A percentile compares a stretch with the other conserved stretches of the same genome.
These are phyloP conservation scores for Nycticryphes semicollaris DNA, from an alignment of 2,113 vertebrate genomes.

Conservation along the genomic window DNA sequence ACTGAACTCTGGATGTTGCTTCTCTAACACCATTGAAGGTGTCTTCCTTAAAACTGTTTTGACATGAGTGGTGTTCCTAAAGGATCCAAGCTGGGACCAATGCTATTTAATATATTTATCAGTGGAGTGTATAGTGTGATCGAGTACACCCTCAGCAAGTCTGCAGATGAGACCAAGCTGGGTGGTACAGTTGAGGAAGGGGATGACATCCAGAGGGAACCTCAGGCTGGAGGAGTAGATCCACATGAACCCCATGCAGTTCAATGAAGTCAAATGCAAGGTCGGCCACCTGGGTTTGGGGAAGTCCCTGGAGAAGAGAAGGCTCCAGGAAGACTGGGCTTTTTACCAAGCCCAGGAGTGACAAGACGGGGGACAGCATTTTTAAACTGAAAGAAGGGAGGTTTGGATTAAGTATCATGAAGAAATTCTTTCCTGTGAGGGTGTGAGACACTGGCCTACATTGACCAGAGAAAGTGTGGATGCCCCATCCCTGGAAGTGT, in stretches of 20 bases:
- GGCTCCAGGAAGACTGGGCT: rapidly evolving
- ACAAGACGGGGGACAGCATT: neutral
- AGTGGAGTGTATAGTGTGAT: no score
- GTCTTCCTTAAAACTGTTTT: neutral
- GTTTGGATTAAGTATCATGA: neutral
- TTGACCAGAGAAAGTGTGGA: neutral
- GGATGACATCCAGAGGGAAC: neutral
- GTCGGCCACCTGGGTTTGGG: neutral
- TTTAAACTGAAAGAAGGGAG: neutral
- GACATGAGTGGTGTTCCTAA: neutral
- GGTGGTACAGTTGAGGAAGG: no score
- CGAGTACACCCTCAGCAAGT: no score
- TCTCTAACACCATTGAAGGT: neutral
- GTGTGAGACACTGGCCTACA: neutral
- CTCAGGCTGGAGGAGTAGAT: neutral
- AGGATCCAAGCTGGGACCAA: neutral
- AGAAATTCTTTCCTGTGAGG: neutral
- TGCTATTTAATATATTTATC: no score
- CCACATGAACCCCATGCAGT: neutral
- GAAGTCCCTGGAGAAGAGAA: neutral
- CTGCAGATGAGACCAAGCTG: no score
- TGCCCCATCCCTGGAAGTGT: neutral
- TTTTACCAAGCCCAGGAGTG: neutral
- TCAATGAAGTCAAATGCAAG: neutral
- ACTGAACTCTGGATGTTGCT: neutral